These are phyloP conservation scores for Anoura caudifer DNA, from an alignment of 2,113 vertebrate species.

Conservation along the genomic window DNA sequence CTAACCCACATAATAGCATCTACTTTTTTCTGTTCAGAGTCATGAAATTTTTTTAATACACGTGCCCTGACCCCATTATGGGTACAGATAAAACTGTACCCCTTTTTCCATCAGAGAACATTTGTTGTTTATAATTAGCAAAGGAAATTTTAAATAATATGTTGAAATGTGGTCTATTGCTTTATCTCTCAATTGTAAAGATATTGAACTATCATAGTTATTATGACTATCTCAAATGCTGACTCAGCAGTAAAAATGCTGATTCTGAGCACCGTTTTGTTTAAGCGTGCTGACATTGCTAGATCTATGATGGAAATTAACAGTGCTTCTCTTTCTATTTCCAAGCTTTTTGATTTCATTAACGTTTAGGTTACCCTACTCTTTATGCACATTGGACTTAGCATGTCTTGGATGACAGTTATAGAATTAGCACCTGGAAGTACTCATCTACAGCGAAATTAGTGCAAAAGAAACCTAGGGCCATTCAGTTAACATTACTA, in stretches of 20 bases:
- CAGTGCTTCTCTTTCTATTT: neutral
- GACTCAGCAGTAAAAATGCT: neutral
- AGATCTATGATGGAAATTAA: neutral
- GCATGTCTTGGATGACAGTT: neutral
- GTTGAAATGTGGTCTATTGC: neutral
- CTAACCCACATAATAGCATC: neutral
- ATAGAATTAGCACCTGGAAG: neutral
- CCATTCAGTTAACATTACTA: neutral
- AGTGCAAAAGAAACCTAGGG: neutral
- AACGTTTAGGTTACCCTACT: neutral
- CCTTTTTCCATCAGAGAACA: neutral
- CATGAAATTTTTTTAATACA: neutral
- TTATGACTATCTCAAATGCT: neutral
- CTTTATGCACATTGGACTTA: neutral
- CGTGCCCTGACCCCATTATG: fast-evolving
- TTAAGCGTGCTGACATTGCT: neutral
- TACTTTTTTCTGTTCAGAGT: neutral
- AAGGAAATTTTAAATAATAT: neutral
- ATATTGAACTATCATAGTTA: neutral
- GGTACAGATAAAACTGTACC: neutral
- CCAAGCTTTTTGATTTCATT: neutral
- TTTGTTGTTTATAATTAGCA: neutral
- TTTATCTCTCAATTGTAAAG: neutral
- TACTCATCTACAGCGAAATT: neutral
- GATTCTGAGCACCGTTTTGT: neutral